A percentile compares a stretch with the other conserved stretches of the same genome.
These are phyloP conservation scores for Nasonia oneida DNA, from an alignment of 2,888 invertebrate genomes.

Conservation along the genomic window DNA sequence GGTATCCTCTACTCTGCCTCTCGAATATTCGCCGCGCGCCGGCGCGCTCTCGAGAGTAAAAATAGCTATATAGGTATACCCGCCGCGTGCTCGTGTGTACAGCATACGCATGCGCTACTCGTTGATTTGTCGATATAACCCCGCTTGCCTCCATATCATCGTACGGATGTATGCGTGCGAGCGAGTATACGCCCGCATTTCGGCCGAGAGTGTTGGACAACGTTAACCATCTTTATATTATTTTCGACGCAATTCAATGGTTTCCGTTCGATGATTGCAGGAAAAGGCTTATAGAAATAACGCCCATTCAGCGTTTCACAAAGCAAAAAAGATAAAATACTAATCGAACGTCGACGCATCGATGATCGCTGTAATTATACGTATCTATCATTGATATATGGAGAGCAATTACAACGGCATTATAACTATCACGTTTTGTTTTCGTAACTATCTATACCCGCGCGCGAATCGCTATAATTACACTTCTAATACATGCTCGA, in stretches of 20 bases:
- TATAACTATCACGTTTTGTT: neutral
- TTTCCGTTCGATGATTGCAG: too few species aligned
- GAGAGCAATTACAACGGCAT: neutral
- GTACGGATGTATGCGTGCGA: constrained; percentile 41
- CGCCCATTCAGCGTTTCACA: too few species aligned
- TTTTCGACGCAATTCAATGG: neutral
- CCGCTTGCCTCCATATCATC: constrained; percentile 37
- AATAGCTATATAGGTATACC: neutral
- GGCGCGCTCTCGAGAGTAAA: neutral
- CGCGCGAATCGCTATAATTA: neutral
- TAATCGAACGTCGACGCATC: too few species aligned
- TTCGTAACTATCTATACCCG: too few species aligned
- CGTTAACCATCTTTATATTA: constrained; percentile 28
- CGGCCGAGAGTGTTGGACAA: neutral
- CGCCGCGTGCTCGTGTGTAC: constrained; percentile 23
- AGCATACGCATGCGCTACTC: constrained; percentile 64
- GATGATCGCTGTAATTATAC: too few species aligned
- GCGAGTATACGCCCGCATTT: constrained; percentile 31
- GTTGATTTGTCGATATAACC: constrained; percentile 71
- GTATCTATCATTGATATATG: neutral
- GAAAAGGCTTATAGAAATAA: too few species aligned
- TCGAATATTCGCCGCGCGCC: neutral
- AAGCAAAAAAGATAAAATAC: too few species aligned
- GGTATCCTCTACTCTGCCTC: neutral
- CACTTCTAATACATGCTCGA: neutral